Evolutionary conservation across 1,140 invertebrate species (phyloP).

Genomic region (Calephelis virginiensis): DNA sequence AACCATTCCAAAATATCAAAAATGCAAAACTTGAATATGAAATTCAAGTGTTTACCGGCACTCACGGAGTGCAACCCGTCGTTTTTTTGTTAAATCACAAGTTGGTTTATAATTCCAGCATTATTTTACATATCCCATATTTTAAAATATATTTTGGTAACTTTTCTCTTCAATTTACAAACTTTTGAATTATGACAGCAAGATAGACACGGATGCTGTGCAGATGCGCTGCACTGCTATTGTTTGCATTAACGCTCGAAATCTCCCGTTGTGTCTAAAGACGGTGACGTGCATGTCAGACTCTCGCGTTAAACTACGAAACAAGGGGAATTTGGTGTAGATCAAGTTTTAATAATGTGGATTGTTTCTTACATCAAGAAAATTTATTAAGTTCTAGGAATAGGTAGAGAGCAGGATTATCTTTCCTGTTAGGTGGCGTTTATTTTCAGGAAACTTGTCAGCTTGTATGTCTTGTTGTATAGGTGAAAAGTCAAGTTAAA

Average conservation of each 20-base stretch:
- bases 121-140: background rate
- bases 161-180: slow-evolving; percentile 2
- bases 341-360: background rate
- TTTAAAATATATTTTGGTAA: slow-evolving; percentile 27
- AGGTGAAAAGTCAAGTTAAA: no score
- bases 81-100: no score
- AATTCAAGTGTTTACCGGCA: no score
- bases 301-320: background rate
- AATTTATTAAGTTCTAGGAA: background rate
- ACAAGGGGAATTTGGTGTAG: background rate
- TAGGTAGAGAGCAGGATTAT: no score
- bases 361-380: background rate
- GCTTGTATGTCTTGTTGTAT: no score
- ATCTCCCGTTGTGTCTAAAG: slow-evolving; percentile 16
- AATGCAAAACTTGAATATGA: no score
- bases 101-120: no score
- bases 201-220: slow-evolving; percentile 21
- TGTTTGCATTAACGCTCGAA: slow-evolving; percentile 25
- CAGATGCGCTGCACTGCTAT: slow-evolving; percentile 21
- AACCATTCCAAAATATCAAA: no score
- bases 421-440: no score
- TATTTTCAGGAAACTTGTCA: no score
- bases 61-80: no score
- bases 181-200: slow-evolving; percentile 34
- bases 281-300: slow-evolving; percentile 1